Percentiles rank a stretch among this genome's conserved stretches.
Evolutionary conservation across 2,888 invertebrate genomes (phyloP).

Genomic region (Rhimphoctona megacephalus): DNA sequence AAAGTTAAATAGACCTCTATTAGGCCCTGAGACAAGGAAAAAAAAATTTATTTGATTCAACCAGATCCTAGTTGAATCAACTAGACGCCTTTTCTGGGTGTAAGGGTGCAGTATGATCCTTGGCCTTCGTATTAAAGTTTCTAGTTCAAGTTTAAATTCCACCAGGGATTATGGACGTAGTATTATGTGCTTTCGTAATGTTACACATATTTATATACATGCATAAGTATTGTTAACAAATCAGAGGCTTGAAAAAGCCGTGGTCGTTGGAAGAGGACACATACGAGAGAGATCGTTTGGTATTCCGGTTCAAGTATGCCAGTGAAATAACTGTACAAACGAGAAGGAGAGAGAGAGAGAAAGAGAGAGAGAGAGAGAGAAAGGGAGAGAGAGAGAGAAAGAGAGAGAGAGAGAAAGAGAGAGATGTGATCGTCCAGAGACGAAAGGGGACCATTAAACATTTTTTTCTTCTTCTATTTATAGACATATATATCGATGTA

Average conservation of each 20-base stretch:
- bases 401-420: slow-evolving; percentile 32
- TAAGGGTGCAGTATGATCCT: too few species aligned
- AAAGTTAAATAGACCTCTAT: too few species aligned
- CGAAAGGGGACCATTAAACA: background rate
- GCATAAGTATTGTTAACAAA: background rate
- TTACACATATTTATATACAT: background rate
- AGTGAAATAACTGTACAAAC: slow-evolving; percentile 80
- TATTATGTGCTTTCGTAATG: slow-evolving; percentile 34
- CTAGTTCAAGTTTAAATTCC: slow-evolving; percentile 74
- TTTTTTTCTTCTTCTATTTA: background rate
- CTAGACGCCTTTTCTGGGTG: too few species aligned
- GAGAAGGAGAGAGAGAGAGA: slow-evolving; percentile 29
- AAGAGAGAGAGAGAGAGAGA: background rate
- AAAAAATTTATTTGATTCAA: too few species aligned
- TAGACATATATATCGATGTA: background rate
- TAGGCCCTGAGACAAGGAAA: too few species aligned
- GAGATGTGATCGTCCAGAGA: slow-evolving; percentile 45
- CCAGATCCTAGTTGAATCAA: too few species aligned
- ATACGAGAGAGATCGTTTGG: slow-evolving; percentile 73
- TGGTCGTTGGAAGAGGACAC: background rate
- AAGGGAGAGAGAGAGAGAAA: slow-evolving; percentile 46
- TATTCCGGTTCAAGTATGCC: slow-evolving; percentile 81
- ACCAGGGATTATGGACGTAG: slow-evolving; percentile 14
- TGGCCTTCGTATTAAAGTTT: slow-evolving; percentile 47
- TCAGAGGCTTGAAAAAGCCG: background rate